These are phyloP conservation scores for Holacanthus passer DNA, from an alignment of 2,113 vertebrate genomes.

Conservation along the genomic window DNA sequence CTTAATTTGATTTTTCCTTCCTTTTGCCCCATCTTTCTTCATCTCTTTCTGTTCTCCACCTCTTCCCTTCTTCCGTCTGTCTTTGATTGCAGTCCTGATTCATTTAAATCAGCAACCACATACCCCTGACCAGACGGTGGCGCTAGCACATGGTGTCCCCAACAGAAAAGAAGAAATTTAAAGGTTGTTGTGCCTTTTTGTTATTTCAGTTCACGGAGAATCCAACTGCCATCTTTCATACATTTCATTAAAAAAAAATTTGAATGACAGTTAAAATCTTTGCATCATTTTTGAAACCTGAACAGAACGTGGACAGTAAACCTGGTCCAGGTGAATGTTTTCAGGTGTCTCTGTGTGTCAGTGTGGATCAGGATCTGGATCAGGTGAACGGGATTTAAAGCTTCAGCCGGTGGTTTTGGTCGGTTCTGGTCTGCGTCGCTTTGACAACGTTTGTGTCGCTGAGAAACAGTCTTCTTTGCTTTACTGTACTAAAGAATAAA, in stretches of 20 bases:
- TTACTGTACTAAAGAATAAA: slow-evolving; percentile 76
- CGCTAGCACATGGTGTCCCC: slow-evolving; percentile 37
- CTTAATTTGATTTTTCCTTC: slow-evolving; percentile 30
- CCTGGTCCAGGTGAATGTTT: slow-evolving; percentile 31
- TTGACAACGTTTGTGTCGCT: slow-evolving; percentile 25
- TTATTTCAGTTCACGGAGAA: slow-evolving; percentile 58
- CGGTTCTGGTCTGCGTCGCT: slow-evolving; percentile 8
- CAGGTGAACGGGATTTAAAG: slow-evolving; percentile 6
- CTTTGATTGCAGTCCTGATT: slow-evolving; percentile 68
- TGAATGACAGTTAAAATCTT: too few relatives aligned
- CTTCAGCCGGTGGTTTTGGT: slow-evolving; percentile 15
- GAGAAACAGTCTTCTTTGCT: slow-evolving; percentile 42
- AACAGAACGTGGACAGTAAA: not conserved
- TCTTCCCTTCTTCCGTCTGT: slow-evolving; percentile 53
- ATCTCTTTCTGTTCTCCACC: slow-evolving; percentile 32
- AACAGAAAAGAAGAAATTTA: slow-evolving; percentile 51
- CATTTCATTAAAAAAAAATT: too few relatives aligned
- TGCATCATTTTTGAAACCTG: not conserved
- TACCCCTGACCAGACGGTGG: slow-evolving; percentile 59
- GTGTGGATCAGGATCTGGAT: slow-evolving; percentile 35
- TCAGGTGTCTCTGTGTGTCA: slow-evolving; percentile 7
- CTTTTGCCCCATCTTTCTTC: slow-evolving; percentile 30
- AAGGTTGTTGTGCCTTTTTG: slow-evolving; percentile 29
- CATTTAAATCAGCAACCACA: slow-evolving; percentile 50
- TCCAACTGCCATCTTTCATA: slow-evolving; percentile 31